Percentiles rank a stretch among this genome's conserved stretches.
phyloP scores from a whole-genome alignment of 2,797 vertebrate species.

The Alcedo atthis region DNA sequence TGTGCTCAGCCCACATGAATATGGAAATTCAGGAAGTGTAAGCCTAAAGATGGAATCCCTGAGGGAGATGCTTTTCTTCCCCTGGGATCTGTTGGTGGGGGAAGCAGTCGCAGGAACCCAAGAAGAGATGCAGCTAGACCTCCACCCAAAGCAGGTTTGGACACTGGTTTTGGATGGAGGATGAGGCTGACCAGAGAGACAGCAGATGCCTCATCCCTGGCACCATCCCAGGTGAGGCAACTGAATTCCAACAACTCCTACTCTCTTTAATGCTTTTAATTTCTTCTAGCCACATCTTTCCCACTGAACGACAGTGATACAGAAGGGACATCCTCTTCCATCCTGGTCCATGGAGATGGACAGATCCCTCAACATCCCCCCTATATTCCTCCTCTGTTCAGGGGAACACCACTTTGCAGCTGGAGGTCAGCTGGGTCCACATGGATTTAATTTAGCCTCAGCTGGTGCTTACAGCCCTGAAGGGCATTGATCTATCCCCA shows the following conservation, averaged over 20 bases:
- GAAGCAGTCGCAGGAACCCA: not conserved
- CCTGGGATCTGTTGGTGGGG: not conserved
- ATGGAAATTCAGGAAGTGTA: not conserved
- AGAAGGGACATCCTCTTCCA: not conserved
- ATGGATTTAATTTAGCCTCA: not conserved
- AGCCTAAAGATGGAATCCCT: not conserved
- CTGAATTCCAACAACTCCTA: not conserved
- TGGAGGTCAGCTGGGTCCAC: not conserved
- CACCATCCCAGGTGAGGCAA: not conserved
- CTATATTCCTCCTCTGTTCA: not conserved
- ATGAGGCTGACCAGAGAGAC: not conserved
- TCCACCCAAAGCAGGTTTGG: not conserved
- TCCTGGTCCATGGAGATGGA: not conserved
- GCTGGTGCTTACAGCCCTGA: not conserved
- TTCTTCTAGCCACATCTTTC: not conserved
- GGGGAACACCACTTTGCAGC: not conserved
- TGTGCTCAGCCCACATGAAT: not conserved
- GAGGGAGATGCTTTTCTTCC: not conserved
- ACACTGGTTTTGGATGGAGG: not conserved
- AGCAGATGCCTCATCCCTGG: not conserved
- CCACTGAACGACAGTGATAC: not conserved
- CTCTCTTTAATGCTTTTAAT: not conserved
- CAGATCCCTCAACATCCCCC: not conserved
- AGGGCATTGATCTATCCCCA: too few relatives aligned
- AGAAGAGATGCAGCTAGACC: not conserved